Conservation (phyloP, 2,113 vertebrate genomes). For the Lynx canadensis region DNA sequence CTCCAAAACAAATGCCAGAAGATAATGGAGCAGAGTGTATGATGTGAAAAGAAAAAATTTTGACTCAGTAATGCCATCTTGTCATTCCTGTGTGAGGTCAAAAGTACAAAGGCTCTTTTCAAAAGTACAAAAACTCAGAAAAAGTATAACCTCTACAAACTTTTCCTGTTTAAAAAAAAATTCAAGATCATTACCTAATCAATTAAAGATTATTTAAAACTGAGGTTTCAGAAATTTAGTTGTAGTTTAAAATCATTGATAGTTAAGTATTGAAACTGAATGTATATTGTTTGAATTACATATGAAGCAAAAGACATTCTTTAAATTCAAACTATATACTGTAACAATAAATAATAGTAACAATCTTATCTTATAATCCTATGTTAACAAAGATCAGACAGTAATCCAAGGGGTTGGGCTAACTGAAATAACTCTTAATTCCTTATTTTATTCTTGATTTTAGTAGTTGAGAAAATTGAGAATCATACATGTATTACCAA, state of each 20-base stretch:
- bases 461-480: background rate
- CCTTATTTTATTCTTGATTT: conserved; percentile 11
- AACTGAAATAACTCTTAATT: conserved; percentile 34
- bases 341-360: background rate
- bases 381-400: background rate
- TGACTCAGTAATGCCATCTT: background rate
- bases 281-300: background rate
- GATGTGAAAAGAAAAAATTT: background rate
- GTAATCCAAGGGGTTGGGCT: background rate
- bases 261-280: background rate
- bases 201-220: conserved; percentile 28
- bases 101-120: background rate
- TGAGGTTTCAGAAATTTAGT: background rate
- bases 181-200: background rate
- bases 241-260: conserved; percentile 3
- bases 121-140: background rate
- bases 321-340: conserved; percentile 15
- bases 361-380: background rate
- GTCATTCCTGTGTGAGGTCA: background rate
- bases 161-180: background rate
- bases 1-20: background rate
- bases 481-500: background rate
- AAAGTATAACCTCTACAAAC: background rate
- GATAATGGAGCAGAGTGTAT: background rate
- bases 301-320: background rate